Evolutionary conservation across 2,888 invertebrate species (phyloP).

Genomic region (Cerceris ruficornis): DNA sequence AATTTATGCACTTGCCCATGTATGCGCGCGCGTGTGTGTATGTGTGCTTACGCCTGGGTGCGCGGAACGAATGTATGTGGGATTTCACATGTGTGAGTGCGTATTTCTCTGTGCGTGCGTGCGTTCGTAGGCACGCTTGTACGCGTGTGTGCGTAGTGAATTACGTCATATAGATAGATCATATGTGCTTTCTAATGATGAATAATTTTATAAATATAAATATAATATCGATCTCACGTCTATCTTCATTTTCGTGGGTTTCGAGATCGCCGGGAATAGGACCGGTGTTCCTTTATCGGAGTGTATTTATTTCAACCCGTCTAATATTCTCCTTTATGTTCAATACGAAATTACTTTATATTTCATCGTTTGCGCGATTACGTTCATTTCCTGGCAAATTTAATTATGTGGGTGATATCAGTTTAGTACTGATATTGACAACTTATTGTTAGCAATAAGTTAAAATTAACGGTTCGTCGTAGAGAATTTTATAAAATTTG

Average conservation of each 20-base stretch:
- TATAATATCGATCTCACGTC: constrained; percentile 76
- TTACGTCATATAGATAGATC: constrained; percentile 80
- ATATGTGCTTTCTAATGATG: constrained; percentile 81
- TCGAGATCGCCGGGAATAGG: constrained; percentile 23
- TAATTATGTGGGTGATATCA: too few relatives aligned
- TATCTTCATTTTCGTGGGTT: constrained; percentile 68
- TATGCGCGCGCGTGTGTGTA: constrained; percentile 56
- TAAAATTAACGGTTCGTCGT: too few relatives aligned
- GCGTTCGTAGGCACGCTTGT: constrained; percentile 67
- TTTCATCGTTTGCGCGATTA: too few relatives aligned
- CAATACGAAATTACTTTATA: not conserved
- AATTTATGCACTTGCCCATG: constrained; percentile 52
- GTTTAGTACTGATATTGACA: too few relatives aligned
- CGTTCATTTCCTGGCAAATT: too few relatives aligned
- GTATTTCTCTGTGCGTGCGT: constrained; percentile 58
- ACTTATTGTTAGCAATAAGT: too few relatives aligned
- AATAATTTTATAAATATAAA: constrained; percentile 81
- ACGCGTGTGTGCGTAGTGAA: constrained; percentile 74
- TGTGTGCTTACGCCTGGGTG: constrained; percentile 44
- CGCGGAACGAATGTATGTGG: constrained; percentile 16
- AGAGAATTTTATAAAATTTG: too few relatives aligned
- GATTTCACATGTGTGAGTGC: constrained; percentile 46
- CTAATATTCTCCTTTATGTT: constrained; percentile 17
- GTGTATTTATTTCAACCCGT: constrained; percentile 42
- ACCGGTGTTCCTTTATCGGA: constrained; percentile 24